phyloP scores from a whole-genome alignment of 2,797 vertebrate genomes.

The Scolopax rusticola region DNA sequence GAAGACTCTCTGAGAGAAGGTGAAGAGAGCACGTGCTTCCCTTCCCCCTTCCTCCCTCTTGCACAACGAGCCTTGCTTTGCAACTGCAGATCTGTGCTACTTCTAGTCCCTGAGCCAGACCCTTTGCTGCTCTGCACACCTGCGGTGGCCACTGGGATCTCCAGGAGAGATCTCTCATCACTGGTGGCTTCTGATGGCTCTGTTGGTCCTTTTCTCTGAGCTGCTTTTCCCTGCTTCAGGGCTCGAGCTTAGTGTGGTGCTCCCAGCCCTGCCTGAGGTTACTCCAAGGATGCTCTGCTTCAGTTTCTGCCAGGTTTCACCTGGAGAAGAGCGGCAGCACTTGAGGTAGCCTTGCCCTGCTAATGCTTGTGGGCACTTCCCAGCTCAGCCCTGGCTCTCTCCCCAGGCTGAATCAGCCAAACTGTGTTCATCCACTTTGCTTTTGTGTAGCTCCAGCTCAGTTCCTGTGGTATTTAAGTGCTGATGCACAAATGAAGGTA shows the following conservation, averaged over 20 bases:
- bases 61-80: background rate
- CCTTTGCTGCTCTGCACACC: background rate
- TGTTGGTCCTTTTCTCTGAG: background rate
- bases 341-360: background rate
- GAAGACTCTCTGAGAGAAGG: background rate
- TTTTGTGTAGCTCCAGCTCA: background rate
- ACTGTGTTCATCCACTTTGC: background rate
- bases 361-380: background rate
- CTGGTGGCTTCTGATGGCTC: background rate
- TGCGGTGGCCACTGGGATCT: fast-evolving
- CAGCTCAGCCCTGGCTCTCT: background rate
- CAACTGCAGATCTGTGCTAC: background rate
- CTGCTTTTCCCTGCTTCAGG: background rate
- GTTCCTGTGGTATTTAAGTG: slow-evolving; percentile 18
- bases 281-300: background rate
- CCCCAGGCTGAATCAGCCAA: background rate
- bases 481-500: slow-evolving; percentile 43
- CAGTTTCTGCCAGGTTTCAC: background rate
- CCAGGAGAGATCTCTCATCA: background rate
- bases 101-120: background rate
- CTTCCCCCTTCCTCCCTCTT: background rate
- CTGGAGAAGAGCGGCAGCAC: background rate
- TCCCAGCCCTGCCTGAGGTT: background rate
- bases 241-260: background rate
- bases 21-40: background rate